Conservation (phyloP, 1,140 invertebrate genomes). For the Trachymyrmex septentrionalis region DNA sequence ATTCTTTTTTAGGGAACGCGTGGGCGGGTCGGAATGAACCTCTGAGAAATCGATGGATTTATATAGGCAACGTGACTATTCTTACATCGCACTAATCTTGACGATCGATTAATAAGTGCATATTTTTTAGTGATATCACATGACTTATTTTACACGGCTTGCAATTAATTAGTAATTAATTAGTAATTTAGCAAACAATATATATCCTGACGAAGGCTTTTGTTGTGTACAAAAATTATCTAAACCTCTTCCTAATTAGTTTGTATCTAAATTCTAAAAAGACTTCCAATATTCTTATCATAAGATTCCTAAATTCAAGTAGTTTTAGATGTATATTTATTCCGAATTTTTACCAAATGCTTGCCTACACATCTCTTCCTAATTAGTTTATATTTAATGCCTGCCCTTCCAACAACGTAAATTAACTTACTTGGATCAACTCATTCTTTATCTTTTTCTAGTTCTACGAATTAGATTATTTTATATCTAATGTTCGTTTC, state of each 20-base stretch:
- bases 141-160: neutral
- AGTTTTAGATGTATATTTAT: neutral
- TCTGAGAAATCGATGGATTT: slow-evolving; percentile 29
- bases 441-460: too few relatives aligned
- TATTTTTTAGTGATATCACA: neutral
- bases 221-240: neutral
- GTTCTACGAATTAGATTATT: too few relatives aligned
- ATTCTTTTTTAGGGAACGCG: slow-evolving; percentile 12
- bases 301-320: neutral
- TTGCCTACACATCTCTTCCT: neutral
- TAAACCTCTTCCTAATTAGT: neutral
- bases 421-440: too few relatives aligned
- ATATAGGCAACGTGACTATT: slow-evolving; percentile 15
- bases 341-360: neutral
- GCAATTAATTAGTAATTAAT: too few relatives aligned
- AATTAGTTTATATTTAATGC: neutral
- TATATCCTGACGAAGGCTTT: neutral
- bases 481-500: too few relatives aligned
- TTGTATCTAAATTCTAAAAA: slow-evolving; percentile 2
- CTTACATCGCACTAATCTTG: neutral
- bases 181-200: neutral
- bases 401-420: neutral
- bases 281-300: neutral
- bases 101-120: slow-evolving; percentile 2
- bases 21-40: slow-evolving; percentile 4